Evolutionary conservation across 2,797 vertebrate genomes (phyloP).

Genomic region (Coregonus ussuriensis): DNA sequence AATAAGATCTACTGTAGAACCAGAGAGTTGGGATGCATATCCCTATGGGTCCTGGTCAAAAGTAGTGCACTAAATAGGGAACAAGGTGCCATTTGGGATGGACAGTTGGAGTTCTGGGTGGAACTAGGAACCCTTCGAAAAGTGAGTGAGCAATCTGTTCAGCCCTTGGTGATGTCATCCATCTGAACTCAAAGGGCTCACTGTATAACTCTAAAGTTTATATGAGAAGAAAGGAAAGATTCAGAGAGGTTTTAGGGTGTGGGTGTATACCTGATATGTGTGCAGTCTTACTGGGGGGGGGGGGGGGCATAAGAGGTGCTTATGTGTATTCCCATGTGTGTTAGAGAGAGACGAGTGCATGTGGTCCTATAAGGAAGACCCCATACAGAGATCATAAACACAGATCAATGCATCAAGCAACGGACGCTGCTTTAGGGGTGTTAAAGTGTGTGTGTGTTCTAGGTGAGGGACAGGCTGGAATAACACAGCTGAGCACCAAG

Average conservation of each 20-base stretch:
- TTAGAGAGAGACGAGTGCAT: conserved; percentile 40
- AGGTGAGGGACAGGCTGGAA: conserved; percentile 64
- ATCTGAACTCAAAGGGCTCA: not conserved
- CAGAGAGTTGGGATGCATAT: not conserved
- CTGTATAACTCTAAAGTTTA: not conserved
- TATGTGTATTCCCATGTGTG: not conserved
- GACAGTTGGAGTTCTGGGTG: not conserved
- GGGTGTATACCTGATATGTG: not conserved
- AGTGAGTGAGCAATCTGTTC: conserved; percentile 26
- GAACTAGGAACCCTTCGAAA: conserved; percentile 53
- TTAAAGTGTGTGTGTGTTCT: conserved; percentile 43
- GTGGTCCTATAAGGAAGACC: conserved; percentile 74
- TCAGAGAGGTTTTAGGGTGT: not conserved
- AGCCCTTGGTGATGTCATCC: not conserved
- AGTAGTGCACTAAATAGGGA: not conserved
- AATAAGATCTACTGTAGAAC: conserved; percentile 50
- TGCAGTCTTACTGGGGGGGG: not conserved
- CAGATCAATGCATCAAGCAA: conserved; percentile 69
- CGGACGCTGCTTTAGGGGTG: conserved; percentile 67
- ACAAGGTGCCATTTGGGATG: not conserved
- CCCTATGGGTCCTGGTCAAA: not conserved
- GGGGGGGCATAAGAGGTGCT: not conserved
- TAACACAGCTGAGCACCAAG: conserved; percentile 70
- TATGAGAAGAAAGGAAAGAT: not conserved
- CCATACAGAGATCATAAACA: conserved; percentile 72